Conservation (phyloP, 2,797 vertebrate genomes). For the Ctenopoma kingsleyae region DNA sequence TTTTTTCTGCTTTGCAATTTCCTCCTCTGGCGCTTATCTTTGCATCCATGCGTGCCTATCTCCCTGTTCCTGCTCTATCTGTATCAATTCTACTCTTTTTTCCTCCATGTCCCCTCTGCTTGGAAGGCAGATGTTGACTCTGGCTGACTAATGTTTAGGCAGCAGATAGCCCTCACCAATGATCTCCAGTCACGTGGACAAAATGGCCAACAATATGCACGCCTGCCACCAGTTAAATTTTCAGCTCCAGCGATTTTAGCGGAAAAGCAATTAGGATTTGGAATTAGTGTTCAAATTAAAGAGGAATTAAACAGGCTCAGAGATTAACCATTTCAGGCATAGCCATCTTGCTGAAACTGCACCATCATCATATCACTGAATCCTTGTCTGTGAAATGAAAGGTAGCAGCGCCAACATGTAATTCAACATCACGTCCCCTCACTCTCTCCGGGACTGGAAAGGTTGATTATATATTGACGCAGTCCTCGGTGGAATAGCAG, state of each 20-base stretch:
- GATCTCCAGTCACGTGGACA: constrained; percentile 53
- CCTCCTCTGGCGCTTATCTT: constrained; percentile 34
- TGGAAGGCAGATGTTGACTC: constrained; percentile 68
- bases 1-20: constrained; percentile 40
- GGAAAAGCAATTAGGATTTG: constrained; percentile 96
- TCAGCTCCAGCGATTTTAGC: constrained; percentile 92
- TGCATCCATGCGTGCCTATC: constrained; percentile 16
- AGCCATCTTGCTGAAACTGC: constrained; percentile 66
- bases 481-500: constrained; percentile 60
- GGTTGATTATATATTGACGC: constrained; percentile 80
- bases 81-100: constrained; percentile 17
- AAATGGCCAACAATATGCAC: constrained; percentile 55
- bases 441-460: constrained; percentile 29
- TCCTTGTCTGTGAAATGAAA: constrained; percentile 62
- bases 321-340: constrained; percentile 92
- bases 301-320: constrained; percentile 91
- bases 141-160: constrained; percentile 59
- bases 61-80: constrained; percentile 16
- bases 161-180: constrained; percentile 50
- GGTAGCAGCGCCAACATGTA: constrained; percentile 56
- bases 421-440: constrained; percentile 45
- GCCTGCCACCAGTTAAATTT: constrained; percentile 91
- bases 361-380: constrained; percentile 69
- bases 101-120: constrained; percentile 42
- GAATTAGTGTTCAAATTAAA: constrained; percentile 98